phyloP scores from a whole-genome alignment of 2,797 vertebrate genomes.

The Hapalemur alaotrensis region DNA sequence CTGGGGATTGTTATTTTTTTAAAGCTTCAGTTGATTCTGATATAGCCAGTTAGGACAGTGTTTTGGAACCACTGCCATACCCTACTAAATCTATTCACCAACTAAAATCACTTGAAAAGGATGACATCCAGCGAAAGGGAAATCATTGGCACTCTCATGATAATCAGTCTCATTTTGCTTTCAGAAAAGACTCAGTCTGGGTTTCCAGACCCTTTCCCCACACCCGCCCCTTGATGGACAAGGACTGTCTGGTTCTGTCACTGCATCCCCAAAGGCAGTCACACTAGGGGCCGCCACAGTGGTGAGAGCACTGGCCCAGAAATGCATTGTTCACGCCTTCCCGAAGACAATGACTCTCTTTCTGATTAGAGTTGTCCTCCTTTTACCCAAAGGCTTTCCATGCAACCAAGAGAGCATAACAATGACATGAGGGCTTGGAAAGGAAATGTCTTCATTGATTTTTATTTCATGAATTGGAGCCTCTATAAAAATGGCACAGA shows the following conservation, averaged over 20 bases:
- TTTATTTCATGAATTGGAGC: constrained; percentile 50
- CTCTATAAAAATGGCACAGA: constrained; percentile 55
- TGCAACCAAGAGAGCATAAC: constrained; percentile 35
- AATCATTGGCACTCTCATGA: not conserved
- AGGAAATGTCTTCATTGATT: constrained; percentile 65
- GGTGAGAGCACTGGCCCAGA: constrained; percentile 37
- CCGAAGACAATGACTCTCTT: constrained; percentile 36
- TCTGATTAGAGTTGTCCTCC: constrained; percentile 54
- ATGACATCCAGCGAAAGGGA: not conserved
- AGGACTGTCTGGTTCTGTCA: not conserved
- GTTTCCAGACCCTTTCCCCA: not conserved
- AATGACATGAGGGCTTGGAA: not conserved
- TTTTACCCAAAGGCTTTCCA: constrained; percentile 25
- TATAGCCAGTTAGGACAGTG: not conserved
- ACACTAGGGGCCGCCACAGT: not conserved
- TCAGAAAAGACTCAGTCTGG: not conserved
- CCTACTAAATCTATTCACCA: not conserved
- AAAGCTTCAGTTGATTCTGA: not conserved
- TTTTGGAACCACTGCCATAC: not conserved
- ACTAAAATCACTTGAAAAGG: not conserved
- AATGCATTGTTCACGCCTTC: constrained; percentile 54
- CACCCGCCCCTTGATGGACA: not conserved
- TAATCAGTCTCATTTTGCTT: not conserved
- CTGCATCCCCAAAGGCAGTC: not conserved
- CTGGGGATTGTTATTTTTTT: not conserved